These are phyloP conservation scores for Hylomyscus alleni DNA, from an alignment of 2,797 vertebrate genomes.

Conservation along the genomic window DNA sequence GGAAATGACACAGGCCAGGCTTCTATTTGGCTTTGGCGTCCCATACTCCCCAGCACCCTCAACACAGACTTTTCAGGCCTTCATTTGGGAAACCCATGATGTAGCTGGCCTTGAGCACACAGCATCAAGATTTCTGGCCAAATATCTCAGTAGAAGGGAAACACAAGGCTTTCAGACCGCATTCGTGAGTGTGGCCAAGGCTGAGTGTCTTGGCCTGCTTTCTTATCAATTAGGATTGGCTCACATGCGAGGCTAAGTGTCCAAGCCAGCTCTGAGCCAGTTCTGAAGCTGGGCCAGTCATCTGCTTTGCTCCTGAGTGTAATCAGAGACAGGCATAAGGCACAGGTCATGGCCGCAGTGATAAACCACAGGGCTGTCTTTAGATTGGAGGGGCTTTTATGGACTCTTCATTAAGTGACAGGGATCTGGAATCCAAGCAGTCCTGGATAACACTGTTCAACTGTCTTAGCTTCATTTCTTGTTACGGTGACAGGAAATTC, in stretches of 20 bases:
- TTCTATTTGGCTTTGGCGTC: not conserved
- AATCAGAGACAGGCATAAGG: not conserved
- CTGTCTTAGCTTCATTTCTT: not conserved
- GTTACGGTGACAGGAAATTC: not conserved
- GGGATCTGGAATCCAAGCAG: not conserved
- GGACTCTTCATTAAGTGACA: not conserved
- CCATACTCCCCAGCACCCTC: not conserved
- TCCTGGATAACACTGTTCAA: not conserved
- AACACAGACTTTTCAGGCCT: not conserved
- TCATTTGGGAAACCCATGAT: not conserved
- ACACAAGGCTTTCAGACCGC: not conserved
- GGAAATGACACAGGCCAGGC: not conserved
- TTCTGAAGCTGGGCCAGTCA: not conserved
- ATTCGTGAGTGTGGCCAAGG: not conserved
- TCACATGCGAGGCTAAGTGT: not conserved
- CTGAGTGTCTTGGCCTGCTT: not conserved
- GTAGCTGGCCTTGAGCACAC: not conserved
- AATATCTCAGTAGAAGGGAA: constrained; percentile 32
- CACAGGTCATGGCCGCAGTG: not conserved
- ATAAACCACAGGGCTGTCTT: not conserved
- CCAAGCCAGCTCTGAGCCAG: not conserved
- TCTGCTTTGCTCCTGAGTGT: not conserved
- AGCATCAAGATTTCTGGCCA: not conserved
- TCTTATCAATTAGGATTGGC: not conserved
- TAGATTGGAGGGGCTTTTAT: not conserved